Evolutionary conservation across 2,113 vertebrate genomes (phyloP).

Genomic region (Clupea harengus): DNA sequence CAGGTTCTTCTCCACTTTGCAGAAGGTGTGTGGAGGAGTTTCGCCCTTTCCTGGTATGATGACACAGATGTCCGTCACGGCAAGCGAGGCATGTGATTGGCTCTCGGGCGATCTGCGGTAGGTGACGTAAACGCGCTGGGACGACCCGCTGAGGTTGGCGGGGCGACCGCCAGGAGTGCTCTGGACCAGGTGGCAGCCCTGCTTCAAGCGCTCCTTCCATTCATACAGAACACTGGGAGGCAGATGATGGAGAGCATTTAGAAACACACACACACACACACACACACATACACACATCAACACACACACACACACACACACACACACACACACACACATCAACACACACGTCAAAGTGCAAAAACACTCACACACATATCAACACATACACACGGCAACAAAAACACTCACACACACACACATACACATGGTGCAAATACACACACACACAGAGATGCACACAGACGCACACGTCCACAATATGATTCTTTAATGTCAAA

Average conservation of each 20-base stretch:
- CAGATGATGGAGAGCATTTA: neutral
- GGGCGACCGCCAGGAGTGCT: constrained; percentile 88
- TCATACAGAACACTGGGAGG: constrained; percentile 86
- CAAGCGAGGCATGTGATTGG: constrained; percentile 86
- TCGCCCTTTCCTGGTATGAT: constrained; percentile 96
- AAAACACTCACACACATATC: too few species aligned
- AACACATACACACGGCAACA: neutral
- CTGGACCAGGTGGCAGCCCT: constrained; percentile 94
- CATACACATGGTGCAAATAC: neutral
- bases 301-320: neutral
- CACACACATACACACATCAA: neutral
- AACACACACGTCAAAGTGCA: too few species aligned
- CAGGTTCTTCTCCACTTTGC: constrained; percentile 96
- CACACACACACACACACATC: too few species aligned
- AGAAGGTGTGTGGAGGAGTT: constrained; percentile 93
- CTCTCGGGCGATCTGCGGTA: constrained; percentile 88
- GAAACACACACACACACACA: neutral
- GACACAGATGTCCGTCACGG: constrained; percentile 95
- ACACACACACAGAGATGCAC: neutral
- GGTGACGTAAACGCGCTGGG: constrained; percentile 91
- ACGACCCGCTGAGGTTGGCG: constrained; percentile 91
- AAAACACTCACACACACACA: neutral
- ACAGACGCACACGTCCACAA: neutral
- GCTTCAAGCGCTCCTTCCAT: constrained; percentile 95
- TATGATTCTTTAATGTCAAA: neutral